Base-by-base conservation (phyloP, 2,888 invertebrate genomes). In the Hetaerina titia region DNA sequence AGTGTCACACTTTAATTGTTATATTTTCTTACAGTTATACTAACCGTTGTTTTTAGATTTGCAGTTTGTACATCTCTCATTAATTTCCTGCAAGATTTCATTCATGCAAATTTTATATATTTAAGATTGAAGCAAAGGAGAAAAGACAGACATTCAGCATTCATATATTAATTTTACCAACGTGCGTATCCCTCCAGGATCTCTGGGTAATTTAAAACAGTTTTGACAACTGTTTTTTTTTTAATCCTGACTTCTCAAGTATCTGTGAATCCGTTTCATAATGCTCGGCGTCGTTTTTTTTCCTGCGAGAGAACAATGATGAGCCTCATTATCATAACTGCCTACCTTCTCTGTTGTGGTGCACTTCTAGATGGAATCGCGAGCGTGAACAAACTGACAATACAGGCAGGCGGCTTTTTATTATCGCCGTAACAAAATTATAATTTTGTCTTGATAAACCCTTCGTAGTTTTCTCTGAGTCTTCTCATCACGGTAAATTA, bases 281-380 rank as follows among this genome's bases (percentile, higher is more conserved):
- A 69, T 69, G 69, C 8, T 45, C 4, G 45, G 4, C 45, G 45
- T 45, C 45, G 45, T 45, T 45, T 9, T 69, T 22, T 69, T 69
- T 69, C 22, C 69, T 8, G 69, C 19, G 19, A n/a, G 69, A 69
- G 69, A 69, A 69, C 69, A 69, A 69, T 69, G 69, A 22, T 22
- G 69, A 69, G 69, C 69, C 69, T 69, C 69, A 69, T 69, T 69
- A 69, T 69, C 69, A 69, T 69, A 69, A 69, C 69, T 69, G 69
- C 69, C 69, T 69, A n/a, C 6, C 69, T 69, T 22, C 8, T 69
- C n/a, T 22, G 69, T 22, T n/a, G 19, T n/a, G 22, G 69, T 8
- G 69, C 69, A 9, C 69, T 69, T 69, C 22, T 19, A 69, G n/a
- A 22, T 22, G 8, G 69, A 19, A n/a, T 69, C 19, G 69, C 22